These are phyloP conservation scores for Phorcus lineatus DNA, from an alignment of 2,888 invertebrate genomes.

Conservation along the genomic window DNA sequence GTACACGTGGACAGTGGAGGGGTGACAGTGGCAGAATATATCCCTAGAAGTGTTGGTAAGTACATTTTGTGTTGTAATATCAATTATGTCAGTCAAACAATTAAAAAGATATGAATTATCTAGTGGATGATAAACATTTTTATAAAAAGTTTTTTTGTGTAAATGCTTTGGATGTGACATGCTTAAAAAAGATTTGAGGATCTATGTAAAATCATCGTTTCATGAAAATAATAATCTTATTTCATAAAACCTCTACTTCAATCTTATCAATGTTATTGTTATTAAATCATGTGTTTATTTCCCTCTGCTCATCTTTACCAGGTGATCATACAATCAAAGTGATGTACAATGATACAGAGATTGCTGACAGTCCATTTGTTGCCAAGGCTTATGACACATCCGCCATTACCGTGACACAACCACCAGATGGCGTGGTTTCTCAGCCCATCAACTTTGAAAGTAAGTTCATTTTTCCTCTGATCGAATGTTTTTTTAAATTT, in stretches of 20 bases:
- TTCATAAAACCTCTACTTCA: no score
- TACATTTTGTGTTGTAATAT: background rate
- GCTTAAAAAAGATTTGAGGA: no score
- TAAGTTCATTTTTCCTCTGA: conserved; percentile 78
- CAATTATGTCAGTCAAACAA: no score
- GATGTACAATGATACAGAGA: conserved; percentile 75
- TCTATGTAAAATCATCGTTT: no score
- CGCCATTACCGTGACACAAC: conserved; percentile 88
- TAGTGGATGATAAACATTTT: no score
- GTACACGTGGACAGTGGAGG: conserved; percentile 35
- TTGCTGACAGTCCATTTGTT: conserved; percentile 95
- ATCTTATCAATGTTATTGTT: no score
- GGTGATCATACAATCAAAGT: conserved; percentile 79
- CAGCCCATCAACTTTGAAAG: conserved; percentile 97
- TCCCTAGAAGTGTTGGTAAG: conserved; percentile 63
- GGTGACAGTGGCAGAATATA: conserved; percentile 59
- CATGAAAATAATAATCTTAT: no score
- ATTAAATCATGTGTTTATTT: background rate
- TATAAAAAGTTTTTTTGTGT: background rate
- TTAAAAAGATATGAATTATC: no score
- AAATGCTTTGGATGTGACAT: background rate
- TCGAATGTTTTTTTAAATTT: no score
- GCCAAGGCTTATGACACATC: conserved; percentile 85
- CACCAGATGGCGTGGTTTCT: conserved; percentile 91
- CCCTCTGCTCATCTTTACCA: no score